These are phyloP conservation scores for Chaenodraco wilsoni DNA, from an alignment of 2,797 vertebrate genomes.

Conservation along the genomic window DNA sequence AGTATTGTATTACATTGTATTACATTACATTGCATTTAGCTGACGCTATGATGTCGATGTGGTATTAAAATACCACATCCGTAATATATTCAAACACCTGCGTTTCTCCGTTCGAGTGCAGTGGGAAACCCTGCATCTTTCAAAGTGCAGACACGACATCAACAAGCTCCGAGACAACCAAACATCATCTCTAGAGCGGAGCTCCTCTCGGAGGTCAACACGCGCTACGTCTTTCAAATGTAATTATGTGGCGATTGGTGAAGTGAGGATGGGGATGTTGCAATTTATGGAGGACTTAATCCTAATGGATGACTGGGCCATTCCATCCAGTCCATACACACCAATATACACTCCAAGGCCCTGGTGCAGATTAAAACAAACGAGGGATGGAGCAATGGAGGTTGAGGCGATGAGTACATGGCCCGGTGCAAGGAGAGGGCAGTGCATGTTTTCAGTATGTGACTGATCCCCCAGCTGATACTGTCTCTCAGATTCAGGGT, in stretches of 20 bases:
- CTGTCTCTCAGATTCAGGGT: slow-evolving; percentile 57
- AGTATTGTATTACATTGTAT: too few species aligned
- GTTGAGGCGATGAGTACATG: slow-evolving; percentile 40
- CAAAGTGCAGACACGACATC: not conserved
- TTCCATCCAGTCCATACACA: slow-evolving; percentile 13
- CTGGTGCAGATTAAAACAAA: slow-evolving; percentile 52
- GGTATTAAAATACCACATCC: not conserved
- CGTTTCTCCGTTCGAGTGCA: not conserved
- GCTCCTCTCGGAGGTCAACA: slow-evolving; percentile 70
- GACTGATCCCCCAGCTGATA: slow-evolving; percentile 50
- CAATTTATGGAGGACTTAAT: slow-evolving; percentile 68
- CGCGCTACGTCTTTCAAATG: slow-evolving; percentile 69
- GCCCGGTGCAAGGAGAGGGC: slow-evolving; percentile 72
- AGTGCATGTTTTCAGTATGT: slow-evolving; percentile 22
- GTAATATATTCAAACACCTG: not conserved
- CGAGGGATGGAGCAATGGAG: slow-evolving; percentile 27
- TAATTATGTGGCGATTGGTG: slow-evolving; percentile 78
- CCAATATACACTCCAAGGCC: slow-evolving; percentile 60
- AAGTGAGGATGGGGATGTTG: slow-evolving; percentile 51
- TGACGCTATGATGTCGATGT: too few species aligned
- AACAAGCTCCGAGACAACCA: slow-evolving; percentile 1
- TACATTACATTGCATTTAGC: too few species aligned
- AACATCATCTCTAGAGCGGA: slow-evolving; percentile 53
- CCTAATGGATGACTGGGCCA: slow-evolving; percentile 61
- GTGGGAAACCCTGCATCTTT: not conserved